Conservation (phyloP, 2,888 invertebrate genomes). For the Trilocha varians region DNA sequence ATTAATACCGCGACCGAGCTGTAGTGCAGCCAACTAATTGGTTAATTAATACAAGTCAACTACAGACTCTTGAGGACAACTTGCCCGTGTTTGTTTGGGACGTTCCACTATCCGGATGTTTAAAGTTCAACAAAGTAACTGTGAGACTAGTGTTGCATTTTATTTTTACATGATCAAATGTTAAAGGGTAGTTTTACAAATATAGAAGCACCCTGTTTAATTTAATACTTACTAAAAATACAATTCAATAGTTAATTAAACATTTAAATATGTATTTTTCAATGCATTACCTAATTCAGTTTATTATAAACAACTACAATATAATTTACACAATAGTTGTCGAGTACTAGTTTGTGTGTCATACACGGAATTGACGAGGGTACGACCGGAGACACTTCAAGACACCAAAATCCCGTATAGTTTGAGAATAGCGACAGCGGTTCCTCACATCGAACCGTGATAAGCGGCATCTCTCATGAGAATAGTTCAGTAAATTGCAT, state of each 20-base stretch:
- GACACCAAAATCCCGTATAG: conserved; percentile 21
- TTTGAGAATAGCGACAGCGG: conserved; percentile 6
- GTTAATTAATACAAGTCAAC: conserved; percentile 7
- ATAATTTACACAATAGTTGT: neutral
- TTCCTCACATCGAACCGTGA: neutral
- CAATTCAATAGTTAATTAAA: too few species aligned
- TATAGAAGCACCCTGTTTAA: too few species aligned
- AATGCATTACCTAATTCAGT: too few species aligned
- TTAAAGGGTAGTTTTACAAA: too few species aligned
- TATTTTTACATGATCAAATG: too few species aligned
- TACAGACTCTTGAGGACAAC: conserved; percentile 1
- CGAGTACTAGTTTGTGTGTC: conserved; percentile 12
- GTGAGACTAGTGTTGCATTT: too few species aligned
- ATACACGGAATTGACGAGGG: conserved; percentile 32
- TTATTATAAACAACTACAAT: too few species aligned
- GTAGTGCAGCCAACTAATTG: conserved; percentile 7
- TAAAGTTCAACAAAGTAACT: too few species aligned
- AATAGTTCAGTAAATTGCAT: too few species aligned
- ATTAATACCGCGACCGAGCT: conserved; percentile 14
- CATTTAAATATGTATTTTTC: too few species aligned
- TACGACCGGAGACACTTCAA: conserved; percentile 27
- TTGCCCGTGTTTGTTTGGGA: neutral
- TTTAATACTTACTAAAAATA: too few species aligned
- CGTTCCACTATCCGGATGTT: neutral
- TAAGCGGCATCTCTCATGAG: neutral